Evolutionary conservation across 2,888 invertebrate genomes (phyloP), one percentile per base, ranked within the genome.

Genomic region (Xestia c-nigrum): DNA sequence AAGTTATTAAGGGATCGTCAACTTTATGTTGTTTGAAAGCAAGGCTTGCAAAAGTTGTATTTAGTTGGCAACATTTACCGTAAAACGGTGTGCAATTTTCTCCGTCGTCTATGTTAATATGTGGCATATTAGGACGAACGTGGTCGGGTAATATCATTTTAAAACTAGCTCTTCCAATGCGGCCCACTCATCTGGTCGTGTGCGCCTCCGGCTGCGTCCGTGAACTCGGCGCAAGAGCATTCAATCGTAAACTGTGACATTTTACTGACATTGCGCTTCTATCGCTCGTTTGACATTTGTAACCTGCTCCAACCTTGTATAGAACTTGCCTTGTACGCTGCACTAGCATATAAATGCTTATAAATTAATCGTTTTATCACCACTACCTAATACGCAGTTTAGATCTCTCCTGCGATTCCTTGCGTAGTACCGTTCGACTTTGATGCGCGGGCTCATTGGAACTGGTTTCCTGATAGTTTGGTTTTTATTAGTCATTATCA

Each of bases 161-260:
- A 81, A 87, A 89, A 88, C 84, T 83, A 87, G 87, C 83, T 89
- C 81, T 84, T 83, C 76, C 75, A 81, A 72, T 73, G 68, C 85
- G 71, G 70, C 88, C 88, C 87, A 84, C 85, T 85, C 85, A 67
- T 83, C 77, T 83, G 77, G 59, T 73, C 83, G 76, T 81, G 81
- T 79, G 76, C 84, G 88, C 85, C 83, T 80, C 81, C 85, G 78
- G 76, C 71, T 63, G 78, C 76, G 94, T 90, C 93, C 94, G 89
- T 94, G 94, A 95, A 94, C 94, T 90, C 91, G 84, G 90, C 91
- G 91, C 92, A 90, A 88, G 92, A 92, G 92, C 93, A 91, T 91
- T 91, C 89, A 90, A 91, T 91, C 93, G 92, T 95, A 94, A 95
- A 95, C 92, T 94, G 90, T 93, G 94, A 94, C 94, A 95, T 95